Evolutionary conservation across 2,888 invertebrate genomes (phyloP), one percentile per base, ranked within the genome.

Genomic region (Megastigmus dorsalis): DNA sequence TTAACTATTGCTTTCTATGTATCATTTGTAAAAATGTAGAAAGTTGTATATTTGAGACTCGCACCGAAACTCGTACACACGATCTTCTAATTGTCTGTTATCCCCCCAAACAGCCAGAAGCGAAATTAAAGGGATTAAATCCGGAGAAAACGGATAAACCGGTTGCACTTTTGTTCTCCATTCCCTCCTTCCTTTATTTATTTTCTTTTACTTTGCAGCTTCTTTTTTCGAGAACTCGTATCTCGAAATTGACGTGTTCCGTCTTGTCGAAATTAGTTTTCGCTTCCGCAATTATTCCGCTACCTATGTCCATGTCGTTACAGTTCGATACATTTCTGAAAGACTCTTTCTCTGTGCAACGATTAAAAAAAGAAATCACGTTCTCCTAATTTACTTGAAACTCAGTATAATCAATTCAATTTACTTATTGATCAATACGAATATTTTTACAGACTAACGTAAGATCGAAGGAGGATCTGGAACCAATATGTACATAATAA

Each of bases 1-100:
- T 28, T 52, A n/a, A n/a, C n/a, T n/a, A n/a, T n/a, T n/a, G n/a
- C n/a, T n/a, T n/a, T n/a, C n/a, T n/a, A n/a, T n/a, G n/a, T n/a
- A n/a, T n/a, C n/a, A n/a, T n/a, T n/a, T n/a, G n/a, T n/a, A n/a
- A n/a, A n/a, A n/a, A n/a, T n/a, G n/a, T n/a, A n/a, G n/a, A n/a
- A n/a, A n/a, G n/a, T n/a, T 36, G 13, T 57, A n/a, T 30, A 26
- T 57, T 55, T 33, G 52, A 28, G 20, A 50, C 38, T 38, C 30
- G n/a, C n/a, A n/a, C 26, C 20, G 28, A 43, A 20, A 38, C 30
- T 26, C 18, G 18, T 63, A 10, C 26, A 26, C 18, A 26, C 18
- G 50, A 57, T 63, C 57, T 48, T 65, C 62, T 71, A 71, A 71
- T 71, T 71, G 50, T 71, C 65, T 57, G 63, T 57, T 65, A 70